A percentile compares a stretch with the other conserved stretches of the same genome.
Evolutionary conservation across 2,797 vertebrate species (phyloP).

Genomic region (Salarias fasciatus): DNA sequence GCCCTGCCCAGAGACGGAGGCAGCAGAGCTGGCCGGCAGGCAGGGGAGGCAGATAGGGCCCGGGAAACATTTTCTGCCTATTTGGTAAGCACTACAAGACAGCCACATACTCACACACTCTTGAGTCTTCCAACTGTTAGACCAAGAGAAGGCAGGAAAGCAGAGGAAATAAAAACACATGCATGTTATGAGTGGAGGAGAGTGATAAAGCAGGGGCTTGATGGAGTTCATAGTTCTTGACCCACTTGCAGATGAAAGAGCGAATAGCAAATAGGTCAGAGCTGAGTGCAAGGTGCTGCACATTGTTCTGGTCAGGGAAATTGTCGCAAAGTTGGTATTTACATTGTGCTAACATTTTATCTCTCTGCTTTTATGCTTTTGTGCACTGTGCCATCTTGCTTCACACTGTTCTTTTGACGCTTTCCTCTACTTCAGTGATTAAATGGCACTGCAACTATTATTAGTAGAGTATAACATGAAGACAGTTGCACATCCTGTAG

Average conservation of each 20-base stretch:
- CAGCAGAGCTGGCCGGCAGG: constrained; percentile 76
- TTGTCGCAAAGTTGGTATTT: neutral
- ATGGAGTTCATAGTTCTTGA: constrained; percentile 83
- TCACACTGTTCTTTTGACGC: constrained; percentile 24
- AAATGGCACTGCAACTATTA: constrained; percentile 47
- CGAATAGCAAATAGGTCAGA: constrained; percentile 74
- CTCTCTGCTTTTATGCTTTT: constrained; percentile 26
- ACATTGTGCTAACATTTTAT: constrained; percentile 37
- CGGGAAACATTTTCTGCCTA: constrained; percentile 77
- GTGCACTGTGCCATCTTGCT: constrained; percentile 22
- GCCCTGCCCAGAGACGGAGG: constrained; percentile 83
- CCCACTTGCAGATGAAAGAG: constrained; percentile 80
- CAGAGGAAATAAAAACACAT: constrained; percentile 56
- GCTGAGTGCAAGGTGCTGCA: constrained; percentile 63
- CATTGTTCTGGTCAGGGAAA: constrained; percentile 24
- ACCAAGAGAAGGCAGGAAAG: constrained; percentile 54
- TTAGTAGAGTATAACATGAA: constrained; percentile 41
- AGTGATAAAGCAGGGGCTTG: constrained; percentile 65
- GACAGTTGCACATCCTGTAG: constrained; percentile 46
- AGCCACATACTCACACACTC: constrained; percentile 43
- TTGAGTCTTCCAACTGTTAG: constrained; percentile 51
- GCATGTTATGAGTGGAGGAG: constrained; percentile 52
- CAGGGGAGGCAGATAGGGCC: constrained; percentile 74
- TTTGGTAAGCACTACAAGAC: constrained; percentile 81
- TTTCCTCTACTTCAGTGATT: constrained; percentile 35